phyloP scores from a whole-genome alignment of 2,113 vertebrate species.

The Origma solitaria region DNA sequence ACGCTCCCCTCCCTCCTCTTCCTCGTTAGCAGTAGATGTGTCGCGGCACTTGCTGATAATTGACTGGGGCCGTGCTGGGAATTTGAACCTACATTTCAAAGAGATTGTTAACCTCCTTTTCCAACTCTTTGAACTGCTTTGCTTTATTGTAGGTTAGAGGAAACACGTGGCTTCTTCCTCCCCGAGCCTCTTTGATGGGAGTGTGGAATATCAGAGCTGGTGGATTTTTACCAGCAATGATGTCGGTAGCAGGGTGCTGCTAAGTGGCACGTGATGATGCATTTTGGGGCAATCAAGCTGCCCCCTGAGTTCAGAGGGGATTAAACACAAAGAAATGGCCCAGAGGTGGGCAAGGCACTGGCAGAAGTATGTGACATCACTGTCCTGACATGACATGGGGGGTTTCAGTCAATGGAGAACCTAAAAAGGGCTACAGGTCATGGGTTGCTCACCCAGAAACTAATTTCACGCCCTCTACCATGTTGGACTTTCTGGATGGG shows the following conservation, averaged over 20 bases:
- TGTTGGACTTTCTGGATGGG: background rate
- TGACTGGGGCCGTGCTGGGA: background rate
- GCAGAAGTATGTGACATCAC: rapidly evolving
- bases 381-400: rapidly evolving
- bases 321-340: background rate
- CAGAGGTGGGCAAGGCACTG: background rate
- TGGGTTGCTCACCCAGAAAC: background rate
- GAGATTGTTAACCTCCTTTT: slow-evolving; percentile 40
- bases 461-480: background rate
- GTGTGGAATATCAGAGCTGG: background rate
- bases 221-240: background rate
- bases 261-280: background rate
- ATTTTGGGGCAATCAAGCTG: background rate
- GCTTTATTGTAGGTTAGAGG: slow-evolving; percentile 7
- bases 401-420: background rate
- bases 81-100: slow-evolving; percentile 39
- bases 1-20: background rate
- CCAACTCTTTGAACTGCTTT: slow-evolving; percentile 1
- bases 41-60: background rate
- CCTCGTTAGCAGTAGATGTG: background rate
- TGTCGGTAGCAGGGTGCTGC: background rate
- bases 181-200: background rate
- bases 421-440: background rate
- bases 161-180: background rate
- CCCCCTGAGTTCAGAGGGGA: background rate